phyloP scores from a whole-genome alignment of 2,113 vertebrate genomes.

The Helogale parvula region DNA sequence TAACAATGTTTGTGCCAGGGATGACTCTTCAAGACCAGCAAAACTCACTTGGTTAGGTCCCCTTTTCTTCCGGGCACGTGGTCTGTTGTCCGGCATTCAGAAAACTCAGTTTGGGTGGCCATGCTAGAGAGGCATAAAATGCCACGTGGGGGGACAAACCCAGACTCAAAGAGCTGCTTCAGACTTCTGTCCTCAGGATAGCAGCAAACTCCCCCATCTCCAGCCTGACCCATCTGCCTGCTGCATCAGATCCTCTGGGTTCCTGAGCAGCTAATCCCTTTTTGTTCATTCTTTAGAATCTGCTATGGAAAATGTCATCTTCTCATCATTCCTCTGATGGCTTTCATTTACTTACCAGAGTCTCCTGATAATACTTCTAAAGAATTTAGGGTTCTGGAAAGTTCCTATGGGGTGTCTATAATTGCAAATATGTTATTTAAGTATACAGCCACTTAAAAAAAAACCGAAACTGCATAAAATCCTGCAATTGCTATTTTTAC shows the following conservation, averaged over 20 bases:
- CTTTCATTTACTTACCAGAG: neutral
- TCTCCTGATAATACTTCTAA: neutral
- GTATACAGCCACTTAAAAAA: neutral
- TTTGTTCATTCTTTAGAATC: neutral
- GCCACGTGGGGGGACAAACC: neutral
- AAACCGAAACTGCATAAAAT: neutral
- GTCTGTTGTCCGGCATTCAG: neutral
- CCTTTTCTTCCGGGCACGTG: neutral
- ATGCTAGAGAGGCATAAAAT: neutral
- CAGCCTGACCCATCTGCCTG: neutral
- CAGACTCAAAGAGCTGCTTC: neutral
- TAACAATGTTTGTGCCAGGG: neutral
- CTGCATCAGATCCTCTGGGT: neutral
- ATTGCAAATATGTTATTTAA: neutral
- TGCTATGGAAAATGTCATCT: neutral
- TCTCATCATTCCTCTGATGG: neutral
- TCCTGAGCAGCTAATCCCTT: neutral
- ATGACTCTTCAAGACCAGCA: neutral
- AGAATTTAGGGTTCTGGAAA: neutral
- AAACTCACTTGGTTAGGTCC: neutral
- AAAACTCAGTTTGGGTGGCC: slow-evolving; percentile 7
- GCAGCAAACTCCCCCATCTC: slow-evolving; percentile 30
- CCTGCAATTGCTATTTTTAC: neutral
- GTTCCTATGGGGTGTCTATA: neutral
- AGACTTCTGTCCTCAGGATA: neutral